Evolutionary conservation across 2,888 invertebrate species (phyloP).

Genomic region (Catotricha subobsoleta): DNA sequence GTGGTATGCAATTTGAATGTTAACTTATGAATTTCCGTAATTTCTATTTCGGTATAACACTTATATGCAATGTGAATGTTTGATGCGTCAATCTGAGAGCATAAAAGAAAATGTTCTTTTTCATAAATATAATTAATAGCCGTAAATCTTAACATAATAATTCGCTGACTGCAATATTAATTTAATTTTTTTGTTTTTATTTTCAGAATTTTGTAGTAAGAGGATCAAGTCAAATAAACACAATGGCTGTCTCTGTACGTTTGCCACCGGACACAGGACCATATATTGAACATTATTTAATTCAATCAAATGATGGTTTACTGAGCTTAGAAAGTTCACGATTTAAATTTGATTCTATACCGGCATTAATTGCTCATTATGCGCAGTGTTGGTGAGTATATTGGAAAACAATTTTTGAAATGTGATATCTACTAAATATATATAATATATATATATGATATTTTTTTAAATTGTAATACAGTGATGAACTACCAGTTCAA

Average conservation of each 20-base stretch:
- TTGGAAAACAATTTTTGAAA: neutral
- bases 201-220: slow-evolving; percentile 84
- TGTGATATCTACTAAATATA: neutral
- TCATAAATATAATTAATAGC: too few species aligned
- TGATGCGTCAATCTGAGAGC: too few species aligned
- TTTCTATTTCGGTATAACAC: too few species aligned
- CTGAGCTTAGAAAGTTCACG: slow-evolving; percentile 84
- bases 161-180: too few species aligned
- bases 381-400: slow-evolving; percentile 65
- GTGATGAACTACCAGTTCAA: slow-evolving; percentile 85
- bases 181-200: neutral
- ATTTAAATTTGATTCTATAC: slow-evolving; percentile 83
- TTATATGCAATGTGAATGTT: too few species aligned
- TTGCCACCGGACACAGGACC: slow-evolving; percentile 72
- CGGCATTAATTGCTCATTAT: slow-evolving; percentile 83
- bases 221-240: slow-evolving; percentile 81
- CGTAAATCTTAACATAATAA: too few species aligned
- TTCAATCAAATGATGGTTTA: slow-evolving; percentile 64
- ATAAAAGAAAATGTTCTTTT: too few species aligned
- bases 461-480: slow-evolving; percentile 21
- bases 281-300: slow-evolving; percentile 90
- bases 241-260: slow-evolving; percentile 88
- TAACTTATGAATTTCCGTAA: too few species aligned
- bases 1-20: too few species aligned
- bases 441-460: neutral